Evolutionary conservation across 2,888 invertebrate species (phyloP).

Genomic region (Steromphala cineraria): DNA sequence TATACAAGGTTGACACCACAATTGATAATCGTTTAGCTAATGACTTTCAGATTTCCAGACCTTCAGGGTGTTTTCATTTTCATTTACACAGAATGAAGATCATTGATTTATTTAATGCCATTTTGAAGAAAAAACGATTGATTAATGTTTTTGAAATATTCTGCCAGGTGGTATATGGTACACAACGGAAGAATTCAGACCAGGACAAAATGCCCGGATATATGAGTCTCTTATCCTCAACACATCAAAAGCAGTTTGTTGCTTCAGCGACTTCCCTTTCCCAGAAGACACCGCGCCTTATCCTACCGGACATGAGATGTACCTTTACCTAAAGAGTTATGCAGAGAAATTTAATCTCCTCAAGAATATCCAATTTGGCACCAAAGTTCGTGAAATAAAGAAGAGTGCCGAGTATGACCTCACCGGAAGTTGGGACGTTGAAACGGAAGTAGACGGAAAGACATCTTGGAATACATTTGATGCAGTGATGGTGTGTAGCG

Average conservation of each 20-base stretch:
- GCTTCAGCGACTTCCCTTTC: slow-evolving; percentile 63
- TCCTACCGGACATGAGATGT: slow-evolving; percentile 22
- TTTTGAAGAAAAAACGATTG: no score
- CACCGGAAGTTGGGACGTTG: slow-evolving; percentile 20
- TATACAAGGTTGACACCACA: no score
- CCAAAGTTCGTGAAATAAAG: slow-evolving; percentile 6
- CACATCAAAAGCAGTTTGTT: slow-evolving; percentile 74
- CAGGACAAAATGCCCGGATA: slow-evolving; percentile 48
- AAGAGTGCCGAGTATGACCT: neutral
- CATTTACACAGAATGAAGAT: no score
- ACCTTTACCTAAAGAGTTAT: slow-evolving; percentile 49
- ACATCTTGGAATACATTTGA: neutral
- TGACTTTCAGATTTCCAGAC: no score
- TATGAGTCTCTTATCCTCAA: slow-evolving; percentile 75
- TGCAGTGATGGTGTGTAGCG: slow-evolving; percentile 5
- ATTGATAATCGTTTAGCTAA: no score
- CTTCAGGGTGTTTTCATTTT: no score
- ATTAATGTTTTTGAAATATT: neutral
- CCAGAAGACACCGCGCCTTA: slow-evolving; percentile 30
- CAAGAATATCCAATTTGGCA: slow-evolving; percentile 36
- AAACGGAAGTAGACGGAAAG: neutral
- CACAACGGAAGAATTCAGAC: neutral
- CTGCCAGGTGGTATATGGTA: slow-evolving; percentile 30
- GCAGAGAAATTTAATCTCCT: slow-evolving; percentile 47
- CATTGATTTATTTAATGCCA: no score